Base-by-base conservation (phyloP, 30 jellyfish, hydroid and myxozoan species). In the Aurelia sp. region DNA sequence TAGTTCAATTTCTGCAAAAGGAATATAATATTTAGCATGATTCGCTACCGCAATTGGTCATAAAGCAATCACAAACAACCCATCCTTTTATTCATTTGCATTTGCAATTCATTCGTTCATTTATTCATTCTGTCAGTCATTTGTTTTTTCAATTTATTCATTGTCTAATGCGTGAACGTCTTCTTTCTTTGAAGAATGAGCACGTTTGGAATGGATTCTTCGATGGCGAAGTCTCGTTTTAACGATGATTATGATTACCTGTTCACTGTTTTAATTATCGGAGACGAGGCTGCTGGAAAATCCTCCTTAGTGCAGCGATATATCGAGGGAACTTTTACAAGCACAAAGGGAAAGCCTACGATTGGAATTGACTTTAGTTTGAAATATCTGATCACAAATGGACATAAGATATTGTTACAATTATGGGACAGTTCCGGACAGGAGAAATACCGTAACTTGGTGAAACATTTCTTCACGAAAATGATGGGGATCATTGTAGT, bases 391-490 rank as follows among this genome's bases (percentile, higher is more conserved):
- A 63, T 53, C 0, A 21, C 47, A 57, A 20, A 41, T 50, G 89
- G 83, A 6, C 80, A 67, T 19, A 75, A 81, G 30, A 75, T 86
- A 20, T 53, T 86, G 33, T 62, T 86, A 62, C 95, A 86, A 61
- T 31, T 86, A 65, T 86, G 95, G 95, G 95, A 86, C 82, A 81
- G 88, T 44, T 74, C 95, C n/a, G 95, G 95, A 63, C 59, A 75
- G 47, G 51, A 17, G 44, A 75, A 68, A 66, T 86, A 86, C 67
- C 67, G 95, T 20, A 66, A 55, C 58, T 18, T 86, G 57, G 67
- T 86, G 63, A 48, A 53, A 27, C 95, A 86, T 59, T 64, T 86
- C 82, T 62, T 33, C 17, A 41, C 87, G n/a, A 64, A 63, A 27
- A 63, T 76, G 71, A 86, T 86, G 95, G 95, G 90, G 31, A 67